Evolutionary conservation across 2,888 invertebrate species (phyloP).

Genomic region (Tenodera sinensis): DNA sequence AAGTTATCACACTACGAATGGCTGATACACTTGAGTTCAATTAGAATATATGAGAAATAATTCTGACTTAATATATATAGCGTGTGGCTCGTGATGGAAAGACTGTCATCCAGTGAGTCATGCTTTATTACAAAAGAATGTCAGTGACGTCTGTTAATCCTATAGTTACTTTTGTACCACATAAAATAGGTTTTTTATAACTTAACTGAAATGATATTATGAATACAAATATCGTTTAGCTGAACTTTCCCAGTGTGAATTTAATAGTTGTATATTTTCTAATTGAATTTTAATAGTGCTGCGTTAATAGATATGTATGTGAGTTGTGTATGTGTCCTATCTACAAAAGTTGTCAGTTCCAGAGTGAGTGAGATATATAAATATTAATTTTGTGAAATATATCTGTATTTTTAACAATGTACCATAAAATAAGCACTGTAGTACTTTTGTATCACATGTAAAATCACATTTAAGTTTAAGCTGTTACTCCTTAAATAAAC

Average conservation of each 20-base stretch:
- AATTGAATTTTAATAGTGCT: not conserved
- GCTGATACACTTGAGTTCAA: constrained; percentile 27
- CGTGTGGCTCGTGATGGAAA: not conserved
- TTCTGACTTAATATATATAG: not conserved
- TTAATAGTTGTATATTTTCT: not conserved
- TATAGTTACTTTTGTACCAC: not conserved
- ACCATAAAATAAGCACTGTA: not conserved
- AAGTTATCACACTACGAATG: constrained; percentile 9
- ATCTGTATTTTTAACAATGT: not conserved
- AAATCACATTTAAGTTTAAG: not conserved
- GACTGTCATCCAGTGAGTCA: constrained; percentile 16
- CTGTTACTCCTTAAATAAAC: not conserved
- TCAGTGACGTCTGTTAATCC: not conserved
- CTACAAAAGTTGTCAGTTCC: not conserved
- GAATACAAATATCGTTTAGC: not conserved
- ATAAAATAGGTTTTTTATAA: not conserved
- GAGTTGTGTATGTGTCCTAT: not conserved
- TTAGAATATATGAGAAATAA: constrained; percentile 12
- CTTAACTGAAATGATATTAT: not conserved
- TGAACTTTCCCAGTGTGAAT: not conserved
- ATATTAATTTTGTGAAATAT: not conserved
- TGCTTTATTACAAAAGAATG: not conserved
- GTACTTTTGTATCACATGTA: not conserved
- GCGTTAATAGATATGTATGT: not conserved
- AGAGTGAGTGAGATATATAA: not conserved